A percentile compares a stretch with the other conserved stretches of the same genome.
Evolutionary conservation across 2,113 vertebrate genomes (phyloP).

Genomic region (Prunella himalayana): DNA sequence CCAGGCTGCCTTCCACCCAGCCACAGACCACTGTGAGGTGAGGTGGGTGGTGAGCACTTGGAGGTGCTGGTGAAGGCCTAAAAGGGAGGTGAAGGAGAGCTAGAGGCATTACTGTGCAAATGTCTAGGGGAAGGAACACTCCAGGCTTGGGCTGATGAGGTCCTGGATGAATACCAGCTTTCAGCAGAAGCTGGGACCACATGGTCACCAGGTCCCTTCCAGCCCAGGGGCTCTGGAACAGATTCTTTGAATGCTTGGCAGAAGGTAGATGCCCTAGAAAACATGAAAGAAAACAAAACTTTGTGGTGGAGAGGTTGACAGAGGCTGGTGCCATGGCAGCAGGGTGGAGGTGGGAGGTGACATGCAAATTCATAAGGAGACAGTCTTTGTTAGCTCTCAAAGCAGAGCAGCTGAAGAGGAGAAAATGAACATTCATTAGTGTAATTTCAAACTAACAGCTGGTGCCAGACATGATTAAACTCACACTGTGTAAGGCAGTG

Average conservation of each 20-base stretch:
- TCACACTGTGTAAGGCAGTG: background rate
- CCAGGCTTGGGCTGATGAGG: background rate
- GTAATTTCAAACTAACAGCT: background rate
- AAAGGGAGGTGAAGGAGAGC: background rate
- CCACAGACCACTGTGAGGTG: too few relatives aligned
- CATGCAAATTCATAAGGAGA: background rate
- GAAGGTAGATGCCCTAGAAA: background rate
- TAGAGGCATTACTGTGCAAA: background rate
- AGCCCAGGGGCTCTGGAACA: background rate
- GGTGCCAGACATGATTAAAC: background rate
- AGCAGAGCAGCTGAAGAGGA: background rate
- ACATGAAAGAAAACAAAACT: background rate
- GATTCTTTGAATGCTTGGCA: background rate
- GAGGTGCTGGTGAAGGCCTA: background rate
- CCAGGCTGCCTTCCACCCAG: background rate
- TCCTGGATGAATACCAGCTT: background rate
- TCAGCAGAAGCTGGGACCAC: background rate
- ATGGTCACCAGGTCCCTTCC: background rate
- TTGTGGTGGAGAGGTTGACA: background rate
- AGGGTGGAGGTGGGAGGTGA: background rate
- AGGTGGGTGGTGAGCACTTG: background rate
- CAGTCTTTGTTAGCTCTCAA: background rate
- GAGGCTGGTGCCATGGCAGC: background rate
- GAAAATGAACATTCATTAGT: background rate
- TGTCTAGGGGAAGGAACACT: background rate